Evolutionary conservation across 2,113 vertebrate species (phyloP).

Genomic region (Osmerus mordax): DNA sequence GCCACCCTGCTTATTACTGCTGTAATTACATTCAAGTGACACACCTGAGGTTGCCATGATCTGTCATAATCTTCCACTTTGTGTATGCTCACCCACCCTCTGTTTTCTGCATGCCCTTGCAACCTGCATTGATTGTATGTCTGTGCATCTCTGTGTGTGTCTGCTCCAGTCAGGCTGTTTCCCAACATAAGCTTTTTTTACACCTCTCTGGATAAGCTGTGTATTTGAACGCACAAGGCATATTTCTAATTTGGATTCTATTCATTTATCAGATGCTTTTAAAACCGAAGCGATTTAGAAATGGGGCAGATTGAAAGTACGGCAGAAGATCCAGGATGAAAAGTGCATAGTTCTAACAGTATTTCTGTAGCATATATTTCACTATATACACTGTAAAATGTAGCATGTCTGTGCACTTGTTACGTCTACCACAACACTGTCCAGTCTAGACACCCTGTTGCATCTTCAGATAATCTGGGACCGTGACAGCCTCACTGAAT

Average conservation of each 20-base stretch:
- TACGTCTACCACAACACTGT: no score
- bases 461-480: constrained; percentile 51
- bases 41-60: constrained; percentile 7
- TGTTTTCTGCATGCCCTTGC: neutral
- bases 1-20: constrained; percentile 42
- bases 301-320: neutral
- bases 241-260: no score
- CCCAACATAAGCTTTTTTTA: no score
- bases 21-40: constrained; percentile 62
- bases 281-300: neutral
- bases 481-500: constrained; percentile 18
- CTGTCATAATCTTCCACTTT: neutral
- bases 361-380: no score
- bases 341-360: no score
- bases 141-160: constrained; percentile 22
- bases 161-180: no score
- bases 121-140: constrained; percentile 10
- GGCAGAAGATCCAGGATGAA: neutral
- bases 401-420: constrained; percentile 10
- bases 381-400: no score
- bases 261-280: neutral
- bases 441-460: constrained; percentile 8
- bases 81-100: neutral
- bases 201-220: no score
- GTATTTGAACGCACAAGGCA: no score